These are phyloP conservation scores for Drosophila paranaensis DNA, from an alignment of 2,888 invertebrate species.

Conservation along the genomic window DNA sequence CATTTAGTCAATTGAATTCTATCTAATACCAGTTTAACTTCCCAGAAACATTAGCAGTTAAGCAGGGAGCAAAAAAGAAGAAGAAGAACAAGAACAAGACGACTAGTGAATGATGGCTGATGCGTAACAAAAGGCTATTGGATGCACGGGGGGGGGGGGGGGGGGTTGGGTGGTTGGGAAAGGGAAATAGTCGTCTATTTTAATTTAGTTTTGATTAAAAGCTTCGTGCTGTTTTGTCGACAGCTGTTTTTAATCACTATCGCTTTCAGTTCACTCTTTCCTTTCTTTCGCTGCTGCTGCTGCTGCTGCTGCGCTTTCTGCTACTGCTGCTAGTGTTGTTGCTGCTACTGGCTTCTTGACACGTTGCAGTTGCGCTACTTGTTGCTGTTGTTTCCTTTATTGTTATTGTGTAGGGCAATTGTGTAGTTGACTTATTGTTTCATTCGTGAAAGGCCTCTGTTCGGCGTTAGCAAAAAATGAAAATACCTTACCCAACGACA, in stretches of 20 bases:
- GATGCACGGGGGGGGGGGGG: no score
- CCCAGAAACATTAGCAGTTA: neutral
- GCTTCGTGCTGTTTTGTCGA: slow-evolving; percentile 23
- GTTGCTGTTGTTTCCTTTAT: slow-evolving; percentile 26
- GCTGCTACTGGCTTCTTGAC: slow-evolving; percentile 24
- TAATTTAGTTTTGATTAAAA: slow-evolving; percentile 21
- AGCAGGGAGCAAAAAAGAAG: neutral
- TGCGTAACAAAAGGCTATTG: neutral
- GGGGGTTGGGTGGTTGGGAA: neutral
- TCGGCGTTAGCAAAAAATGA: slow-evolving; percentile 36
- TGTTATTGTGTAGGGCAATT: slow-evolving; percentile 9
- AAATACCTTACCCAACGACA: slow-evolving; percentile 9
- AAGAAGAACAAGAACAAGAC: no score
- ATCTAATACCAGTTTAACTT: slow-evolving; percentile 24
- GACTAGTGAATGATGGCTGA: neutral
- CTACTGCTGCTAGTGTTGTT: slow-evolving; percentile 8
- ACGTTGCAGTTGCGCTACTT: slow-evolving; percentile 29
- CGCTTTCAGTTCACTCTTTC: slow-evolving; percentile 37
- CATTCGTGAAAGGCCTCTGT: slow-evolving; percentile 23
- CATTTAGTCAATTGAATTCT: slow-evolving; percentile 31
- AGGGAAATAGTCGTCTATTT: neutral
- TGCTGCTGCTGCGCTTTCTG: slow-evolving; percentile 26
- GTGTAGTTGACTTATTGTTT: slow-evolving; percentile 43
- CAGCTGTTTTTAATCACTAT: slow-evolving; percentile 59
- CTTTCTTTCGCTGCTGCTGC: neutral